phyloP scores from a whole-genome alignment of 2,797 vertebrate genomes.

The Enteromius paludinosus region DNA sequence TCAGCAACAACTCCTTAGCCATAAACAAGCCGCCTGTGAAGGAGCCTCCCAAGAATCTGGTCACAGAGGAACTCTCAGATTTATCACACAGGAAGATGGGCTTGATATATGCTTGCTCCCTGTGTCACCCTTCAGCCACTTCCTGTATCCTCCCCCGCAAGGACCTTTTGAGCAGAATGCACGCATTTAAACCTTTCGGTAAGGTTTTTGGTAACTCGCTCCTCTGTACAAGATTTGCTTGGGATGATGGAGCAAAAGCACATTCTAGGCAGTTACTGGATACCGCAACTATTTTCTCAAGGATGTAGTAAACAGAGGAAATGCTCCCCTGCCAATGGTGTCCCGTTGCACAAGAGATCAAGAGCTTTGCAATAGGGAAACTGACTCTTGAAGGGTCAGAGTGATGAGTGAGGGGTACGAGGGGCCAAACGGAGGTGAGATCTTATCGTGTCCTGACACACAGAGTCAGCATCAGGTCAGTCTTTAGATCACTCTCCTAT shows the following conservation, averaged over 20 bases:
- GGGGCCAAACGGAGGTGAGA: conserved; percentile 54
- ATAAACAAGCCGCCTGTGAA: conserved; percentile 50
- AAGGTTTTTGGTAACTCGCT: conserved; percentile 7
- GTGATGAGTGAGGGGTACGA: conserved; percentile 13
- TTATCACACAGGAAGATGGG: conserved; percentile 61
- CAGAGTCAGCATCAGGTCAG: conserved; percentile 49
- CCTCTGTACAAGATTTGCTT: neutral
- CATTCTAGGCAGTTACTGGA: conserved; percentile 43
- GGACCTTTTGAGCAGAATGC: conserved; percentile 25
- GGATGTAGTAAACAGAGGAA: conserved; percentile 57
- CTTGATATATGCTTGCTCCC: conserved; percentile 52
- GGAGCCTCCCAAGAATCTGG: conserved; percentile 44
- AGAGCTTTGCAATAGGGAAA: conserved; percentile 1
- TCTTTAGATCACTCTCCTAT: conserved; percentile 46
- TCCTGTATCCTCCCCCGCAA: conserved; percentile 57
- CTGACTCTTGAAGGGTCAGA: conserved; percentile 24
- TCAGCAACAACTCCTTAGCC: conserved; percentile 52
- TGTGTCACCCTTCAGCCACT: conserved; percentile 58
- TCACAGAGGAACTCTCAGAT: conserved; percentile 52
- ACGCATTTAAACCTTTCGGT: conserved; percentile 17
- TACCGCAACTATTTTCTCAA: conserved; percentile 58
- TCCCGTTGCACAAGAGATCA: conserved; percentile 32
- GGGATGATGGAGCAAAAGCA: conserved; percentile 33
- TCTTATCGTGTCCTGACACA: conserved; percentile 50
- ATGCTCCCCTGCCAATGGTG: conserved; percentile 31